phyloP scores from a whole-genome alignment of 1,140 invertebrate genomes.

The Conus betulinus region DNA sequence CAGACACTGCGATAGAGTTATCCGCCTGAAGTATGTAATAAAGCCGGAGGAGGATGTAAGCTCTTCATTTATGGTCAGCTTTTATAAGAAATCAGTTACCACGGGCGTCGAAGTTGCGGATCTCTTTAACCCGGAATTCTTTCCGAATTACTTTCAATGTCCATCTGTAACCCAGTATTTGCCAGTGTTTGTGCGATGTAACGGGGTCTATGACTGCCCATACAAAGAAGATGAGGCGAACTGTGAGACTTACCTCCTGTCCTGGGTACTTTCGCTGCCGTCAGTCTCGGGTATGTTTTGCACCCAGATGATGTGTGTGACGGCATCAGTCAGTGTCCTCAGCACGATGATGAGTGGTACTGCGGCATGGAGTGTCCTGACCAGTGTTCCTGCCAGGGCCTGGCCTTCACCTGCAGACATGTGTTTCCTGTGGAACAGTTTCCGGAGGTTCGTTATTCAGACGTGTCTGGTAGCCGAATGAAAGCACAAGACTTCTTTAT shows the following conservation, averaged over 20 bases:
- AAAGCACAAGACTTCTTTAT: not conserved
- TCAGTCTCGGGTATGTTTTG: constrained; percentile 22
- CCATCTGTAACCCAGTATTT: not conserved
- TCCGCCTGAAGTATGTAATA: too few species aligned
- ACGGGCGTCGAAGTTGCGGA: too few species aligned
- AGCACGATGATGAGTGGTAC: constrained; percentile 38
- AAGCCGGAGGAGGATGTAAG: too few species aligned
- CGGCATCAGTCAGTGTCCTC: constrained; percentile 30
- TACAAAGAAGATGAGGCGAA: not conserved
- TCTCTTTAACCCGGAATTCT: too few species aligned
- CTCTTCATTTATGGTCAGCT: too few species aligned
- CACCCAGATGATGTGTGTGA: constrained; percentile 20
- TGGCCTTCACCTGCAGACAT: not conserved
- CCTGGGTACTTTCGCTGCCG: constrained; percentile 35
- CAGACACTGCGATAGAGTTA: too few species aligned
- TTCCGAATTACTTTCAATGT: too few species aligned
- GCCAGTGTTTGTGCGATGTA: constrained; percentile 26
- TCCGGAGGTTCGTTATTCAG: not conserved
- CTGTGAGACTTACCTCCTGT: constrained; percentile 9
- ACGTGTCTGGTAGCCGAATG: constrained; percentile 3
- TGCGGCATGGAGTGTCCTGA: constrained; percentile 43
- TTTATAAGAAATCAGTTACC: too few species aligned
- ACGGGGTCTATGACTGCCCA: constrained; percentile 26
- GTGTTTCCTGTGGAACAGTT: not conserved
- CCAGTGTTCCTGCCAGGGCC: constrained; percentile 39